Base-by-base conservation (phyloP, 2,113 vertebrate genomes). In the Oncorhynchus keta region DNA sequence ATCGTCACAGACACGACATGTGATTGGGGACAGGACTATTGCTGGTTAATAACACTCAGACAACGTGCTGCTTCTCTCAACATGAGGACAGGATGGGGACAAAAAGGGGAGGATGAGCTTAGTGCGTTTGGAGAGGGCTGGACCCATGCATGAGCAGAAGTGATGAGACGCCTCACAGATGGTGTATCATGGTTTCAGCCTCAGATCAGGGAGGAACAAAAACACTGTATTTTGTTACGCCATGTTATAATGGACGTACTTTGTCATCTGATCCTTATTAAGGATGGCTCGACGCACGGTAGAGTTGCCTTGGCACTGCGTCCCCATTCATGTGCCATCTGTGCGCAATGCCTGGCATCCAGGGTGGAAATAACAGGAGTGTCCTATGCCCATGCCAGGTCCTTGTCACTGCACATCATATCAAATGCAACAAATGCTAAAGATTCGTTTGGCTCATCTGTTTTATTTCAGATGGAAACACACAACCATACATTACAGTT, bases 161-260 rank as follows among this genome's bases (percentile, higher is more conserved):
- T 32, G 70, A 69, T 66, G 64, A 84, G 81, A 86, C 69, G 75
- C 75, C 73, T 61, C 65, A 70, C 73, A 88, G 72, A 81, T 80
- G 84, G 49, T 79, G 77, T 77, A 70, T 84, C 61, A 30, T 13
- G n/a, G 12, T 69, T 68, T 30, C 35, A 72, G 67, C 68, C 20
- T 28, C 68, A 51, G 74, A 72, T 78, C 73, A 82, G 61, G 64
- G 62, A 39, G 59, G 73, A 77, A 48, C 35, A 26, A 74, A 83
- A 72, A 77, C 22, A 74, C 18, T 28, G 28, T 26, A 72, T 78
- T 79, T 78, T 1, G 45, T 81, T 68, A 24, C 24, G 4, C 48
- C 8, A 35, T 76, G 76, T 84, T 74, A 30, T 69, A 57, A 79
- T 70, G 35, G 5, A 72, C 66, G 26, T 72, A 57, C 55, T 71